Conservation (phyloP, 2,113 vertebrate species). For the Caranx melampygus region DNA sequence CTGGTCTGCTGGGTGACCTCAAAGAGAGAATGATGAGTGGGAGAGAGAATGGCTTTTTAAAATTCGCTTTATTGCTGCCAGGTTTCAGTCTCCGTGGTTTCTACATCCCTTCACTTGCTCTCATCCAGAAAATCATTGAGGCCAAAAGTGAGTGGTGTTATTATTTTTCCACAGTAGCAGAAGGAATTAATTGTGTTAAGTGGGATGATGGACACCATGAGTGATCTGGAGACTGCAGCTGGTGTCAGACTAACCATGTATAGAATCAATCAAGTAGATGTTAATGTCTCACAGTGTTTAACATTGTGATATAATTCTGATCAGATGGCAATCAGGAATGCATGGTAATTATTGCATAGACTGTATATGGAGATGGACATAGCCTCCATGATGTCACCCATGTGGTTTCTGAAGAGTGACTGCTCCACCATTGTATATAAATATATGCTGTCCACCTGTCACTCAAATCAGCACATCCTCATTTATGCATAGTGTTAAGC, state of each 20-base stretch:
- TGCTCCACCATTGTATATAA: too few species aligned
- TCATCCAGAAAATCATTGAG: conserved; percentile 29
- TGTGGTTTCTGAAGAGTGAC: too few species aligned
- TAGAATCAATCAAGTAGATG: conserved; percentile 25
- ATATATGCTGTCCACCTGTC: too few species aligned
- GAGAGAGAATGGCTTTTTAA: conserved; percentile 7
- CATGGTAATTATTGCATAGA: conserved; percentile 2
- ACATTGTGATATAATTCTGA: conserved; percentile 40
- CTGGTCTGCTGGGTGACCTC: conserved; percentile 9
- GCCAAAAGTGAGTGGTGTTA: conserved; percentile 23
- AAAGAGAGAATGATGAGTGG: conserved; percentile 5
- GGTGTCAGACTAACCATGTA: conserved; percentile 46
- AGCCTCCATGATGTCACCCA: too few species aligned
- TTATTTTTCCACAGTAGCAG: conserved; percentile 41
- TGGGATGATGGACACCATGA: conserved; percentile 44
- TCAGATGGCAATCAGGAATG: conserved; percentile 20
- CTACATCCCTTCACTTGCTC: conserved; percentile 9
- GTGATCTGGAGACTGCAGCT: conserved; percentile 50
- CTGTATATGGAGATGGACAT: too few species aligned
- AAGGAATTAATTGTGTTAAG: conserved; percentile 61
- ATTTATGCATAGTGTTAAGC: too few species aligned
- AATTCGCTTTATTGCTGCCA: conserved; percentile 19
- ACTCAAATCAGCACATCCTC: too few species aligned
- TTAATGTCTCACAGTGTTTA: conserved; percentile 33
- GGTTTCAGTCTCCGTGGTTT: conserved; percentile 19